Evolutionary conservation across 2,888 invertebrate species (phyloP), one percentile per base, ranked within the genome.

Genomic region (Oxyteleia sp.): DNA sequence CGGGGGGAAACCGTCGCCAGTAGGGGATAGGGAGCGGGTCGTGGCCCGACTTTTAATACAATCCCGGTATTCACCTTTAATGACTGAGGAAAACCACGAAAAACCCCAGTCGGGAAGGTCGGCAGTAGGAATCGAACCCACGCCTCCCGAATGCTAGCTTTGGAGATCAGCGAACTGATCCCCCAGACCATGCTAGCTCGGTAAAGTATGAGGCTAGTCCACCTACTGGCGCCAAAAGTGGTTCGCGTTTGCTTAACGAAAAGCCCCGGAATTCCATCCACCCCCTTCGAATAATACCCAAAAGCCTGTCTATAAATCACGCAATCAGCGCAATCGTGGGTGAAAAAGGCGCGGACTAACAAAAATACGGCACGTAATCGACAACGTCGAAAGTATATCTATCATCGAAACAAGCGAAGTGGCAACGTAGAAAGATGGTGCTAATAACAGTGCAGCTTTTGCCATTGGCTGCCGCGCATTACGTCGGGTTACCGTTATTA

Each of bases 401-500:
- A 66, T 51, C 57, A 32, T 57, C 53, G 13, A 55, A 68, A 61
- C 38, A 43, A 55, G 45, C 57, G 18, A 32, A 45, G 63, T 64
- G 69, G 49, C 53, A 23, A 43, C 45, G 69, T 55, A 64, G 51
- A 81, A 74, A 66, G 80, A 81, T 69, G 78, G 83, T 74, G 78
- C 78, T 79, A 78, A 79, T 78, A 74, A 74, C 69, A 82, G 72
- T 59, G 71, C 45, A 53, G 53, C 59, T 69, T 64, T 71, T 53
- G 64, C 82, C 59, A 82, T 59, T 66, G 71, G 64, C 82, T 63
- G 69, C 78, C 51, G 84, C 64, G 81, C 78, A 81, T 85, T 85
- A 83, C 81, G 81, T 78, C 41, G 63, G 81, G 72, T 81, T 85
- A 85, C 85, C 85, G 83, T 85, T 83, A 85, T 83, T 83, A 85